Percentiles rank a stretch among this genome's conserved stretches.
Conservation (phyloP, 2,797 vertebrate genomes). For the Trachops cirrhosus region DNA sequence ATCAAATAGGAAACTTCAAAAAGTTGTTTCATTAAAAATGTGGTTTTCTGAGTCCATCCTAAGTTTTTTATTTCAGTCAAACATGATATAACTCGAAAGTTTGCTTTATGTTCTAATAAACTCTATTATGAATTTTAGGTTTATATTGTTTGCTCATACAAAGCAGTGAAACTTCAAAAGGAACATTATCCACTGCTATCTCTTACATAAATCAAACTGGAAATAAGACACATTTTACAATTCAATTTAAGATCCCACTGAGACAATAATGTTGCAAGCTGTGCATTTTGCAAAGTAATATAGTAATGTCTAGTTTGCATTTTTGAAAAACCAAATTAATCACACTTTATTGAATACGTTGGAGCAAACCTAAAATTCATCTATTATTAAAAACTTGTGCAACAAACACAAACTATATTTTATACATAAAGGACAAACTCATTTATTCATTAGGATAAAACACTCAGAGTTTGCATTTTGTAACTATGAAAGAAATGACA, state of each 20-base stretch:
- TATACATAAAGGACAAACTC: conserved; percentile 91
- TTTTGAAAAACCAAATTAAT: conserved; percentile 92
- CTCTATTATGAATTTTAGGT: conserved; percentile 81
- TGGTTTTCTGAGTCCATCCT: conserved; percentile 73
- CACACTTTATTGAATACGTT: conserved; percentile 90
- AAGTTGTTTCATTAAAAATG: conserved; percentile 81
- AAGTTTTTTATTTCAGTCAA: conserved; percentile 70
- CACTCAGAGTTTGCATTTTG: conserved; percentile 86
- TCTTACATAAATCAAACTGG: conserved; percentile 90
- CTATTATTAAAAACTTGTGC: conserved; percentile 89
- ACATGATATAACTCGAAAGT: conserved; percentile 75
- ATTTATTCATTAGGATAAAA: conserved; percentile 91
- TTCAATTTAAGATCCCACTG: conserved; percentile 92
- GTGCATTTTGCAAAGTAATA: conserved; percentile 90
- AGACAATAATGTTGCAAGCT: conserved; percentile 92
- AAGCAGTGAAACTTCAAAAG: conserved; percentile 86
- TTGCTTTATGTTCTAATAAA: conserved; percentile 80
- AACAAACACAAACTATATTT: conserved; percentile 90
- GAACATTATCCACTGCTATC: conserved; percentile 86
- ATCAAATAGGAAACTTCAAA: conserved; percentile 82
- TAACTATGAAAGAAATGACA: conserved; percentile 83
- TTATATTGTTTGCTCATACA: conserved; percentile 80
- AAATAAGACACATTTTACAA: conserved; percentile 91
- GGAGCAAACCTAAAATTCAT: conserved; percentile 89
- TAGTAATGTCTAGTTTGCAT: conserved; percentile 92